A percentile compares a stretch with the other conserved stretches of the same genome.
phyloP scores from a whole-genome alignment of 2,797 vertebrate genomes.

The Neosilurus mollespiculum region DNA sequence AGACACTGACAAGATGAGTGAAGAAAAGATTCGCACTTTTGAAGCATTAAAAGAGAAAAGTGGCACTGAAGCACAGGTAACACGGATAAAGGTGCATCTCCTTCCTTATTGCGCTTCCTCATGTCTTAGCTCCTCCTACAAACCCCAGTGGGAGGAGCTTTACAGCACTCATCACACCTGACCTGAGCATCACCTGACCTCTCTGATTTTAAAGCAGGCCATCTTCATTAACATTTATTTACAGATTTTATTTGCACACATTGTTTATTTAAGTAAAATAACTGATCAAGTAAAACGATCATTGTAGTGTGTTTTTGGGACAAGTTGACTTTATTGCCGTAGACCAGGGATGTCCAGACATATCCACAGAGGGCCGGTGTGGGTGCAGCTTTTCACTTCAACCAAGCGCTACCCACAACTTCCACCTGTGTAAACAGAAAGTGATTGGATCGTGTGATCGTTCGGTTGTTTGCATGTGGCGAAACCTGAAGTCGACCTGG shows the following conservation, averaged over 20 bases:
- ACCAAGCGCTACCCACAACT: too few relatives aligned
- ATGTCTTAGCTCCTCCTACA: background rate
- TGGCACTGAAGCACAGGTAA: conserved; percentile 70
- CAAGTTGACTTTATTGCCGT: too few relatives aligned
- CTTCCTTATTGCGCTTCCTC: background rate
- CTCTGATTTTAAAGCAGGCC: background rate
- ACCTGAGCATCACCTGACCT: background rate
- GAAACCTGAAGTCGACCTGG: too few relatives aligned
- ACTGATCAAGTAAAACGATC: background rate
- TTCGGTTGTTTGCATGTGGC: too few relatives aligned
- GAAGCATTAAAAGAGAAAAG: conserved; percentile 67
- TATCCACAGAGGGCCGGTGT: too few relatives aligned
- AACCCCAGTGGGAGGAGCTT: background rate
- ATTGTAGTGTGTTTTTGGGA: background rate
- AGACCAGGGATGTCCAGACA: too few relatives aligned
- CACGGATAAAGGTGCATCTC: background rate
- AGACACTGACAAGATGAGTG: conserved; percentile 88
- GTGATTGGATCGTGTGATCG: too few relatives aligned
- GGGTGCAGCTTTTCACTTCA: too few relatives aligned
- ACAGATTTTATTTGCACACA: background rate
- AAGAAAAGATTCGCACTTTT: conserved; percentile 83
- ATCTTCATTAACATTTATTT: background rate
- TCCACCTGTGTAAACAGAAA: too few relatives aligned
- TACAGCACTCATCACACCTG: background rate
- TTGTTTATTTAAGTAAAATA: background rate